Evolutionary conservation across 2,888 invertebrate species (phyloP).

Genomic region (Thumatha senex): DNA sequence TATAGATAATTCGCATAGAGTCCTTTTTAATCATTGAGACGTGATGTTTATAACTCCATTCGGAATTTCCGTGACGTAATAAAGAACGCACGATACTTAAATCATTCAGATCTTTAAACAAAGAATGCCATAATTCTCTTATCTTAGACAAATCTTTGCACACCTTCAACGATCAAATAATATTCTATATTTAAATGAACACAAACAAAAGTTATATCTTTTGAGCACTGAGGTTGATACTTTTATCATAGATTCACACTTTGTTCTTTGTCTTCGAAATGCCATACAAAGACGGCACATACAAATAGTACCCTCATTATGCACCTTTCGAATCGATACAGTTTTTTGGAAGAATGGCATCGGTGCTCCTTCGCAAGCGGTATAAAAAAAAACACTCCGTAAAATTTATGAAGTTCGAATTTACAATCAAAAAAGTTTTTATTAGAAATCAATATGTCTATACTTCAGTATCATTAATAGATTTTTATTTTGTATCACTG

Average conservation of each 20-base stretch:
- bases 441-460: not conserved
- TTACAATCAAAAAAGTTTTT: too few species aligned
- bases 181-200: slow-evolving; percentile 73
- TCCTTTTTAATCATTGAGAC: slow-evolving; percentile 5
- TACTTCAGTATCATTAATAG: slow-evolving; percentile 8
- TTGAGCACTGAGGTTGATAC: slow-evolving; percentile 70
- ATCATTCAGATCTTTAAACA: slow-evolving; percentile 22
- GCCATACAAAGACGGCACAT: slow-evolving; percentile 69
- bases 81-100: slow-evolving; percentile 8
- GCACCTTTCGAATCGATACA: slow-evolving; percentile 68
- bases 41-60: slow-evolving; percentile 5
- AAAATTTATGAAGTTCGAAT: slow-evolving; percentile 6
- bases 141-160: slow-evolving; percentile 31
- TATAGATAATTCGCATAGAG: slow-evolving; percentile 2
- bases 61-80: slow-evolving; percentile 33
- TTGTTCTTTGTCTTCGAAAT: slow-evolving; percentile 59
- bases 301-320: slow-evolving; percentile 63
- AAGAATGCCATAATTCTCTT: slow-evolving; percentile 26
- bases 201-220: slow-evolving; percentile 74
- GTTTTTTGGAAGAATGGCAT: slow-evolving; percentile 72
- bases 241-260: slow-evolving; percentile 67
- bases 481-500: slow-evolving; percentile 7
- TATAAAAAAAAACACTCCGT: slow-evolving; percentile 17
- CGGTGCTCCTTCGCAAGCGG: slow-evolving; percentile 67
- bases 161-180: slow-evolving; percentile 50